phyloP scores from a whole-genome alignment of 64 coral and sea anemone species.

The Montipora sp. region DNA sequence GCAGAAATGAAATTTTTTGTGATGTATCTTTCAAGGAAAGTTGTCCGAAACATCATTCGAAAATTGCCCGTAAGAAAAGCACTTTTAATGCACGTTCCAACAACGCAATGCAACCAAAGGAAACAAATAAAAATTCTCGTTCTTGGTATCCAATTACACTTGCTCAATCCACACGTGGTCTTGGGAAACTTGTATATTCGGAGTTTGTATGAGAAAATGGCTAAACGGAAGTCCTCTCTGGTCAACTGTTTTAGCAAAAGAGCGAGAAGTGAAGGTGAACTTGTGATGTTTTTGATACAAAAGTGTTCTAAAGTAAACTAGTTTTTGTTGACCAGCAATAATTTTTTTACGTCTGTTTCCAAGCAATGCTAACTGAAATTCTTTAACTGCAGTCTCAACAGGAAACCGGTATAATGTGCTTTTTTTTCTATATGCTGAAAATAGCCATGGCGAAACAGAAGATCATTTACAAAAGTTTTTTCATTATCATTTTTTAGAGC shows the following conservation, averaged over 20 bases:
- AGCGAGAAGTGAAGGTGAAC: not conserved
- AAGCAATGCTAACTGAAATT: constrained; percentile 2
- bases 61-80: no score
- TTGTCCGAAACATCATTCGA: no score
- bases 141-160: not conserved
- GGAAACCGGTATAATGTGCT: constrained; percentile 7
- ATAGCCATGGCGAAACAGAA: not conserved
- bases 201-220: constrained; percentile 1
- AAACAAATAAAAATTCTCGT: not conserved
- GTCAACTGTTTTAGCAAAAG: not conserved
- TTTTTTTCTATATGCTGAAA: not conserved
- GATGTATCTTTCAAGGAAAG: no score
- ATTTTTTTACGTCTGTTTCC: not conserved
- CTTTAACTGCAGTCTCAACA: constrained; percentile 29
- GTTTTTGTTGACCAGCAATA: not conserved
- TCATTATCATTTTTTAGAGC: constrained; percentile 10
- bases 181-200: not conserved
- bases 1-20: no score
- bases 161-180: not conserved
- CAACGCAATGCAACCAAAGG: not conserved
- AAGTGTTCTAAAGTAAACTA: not conserved
- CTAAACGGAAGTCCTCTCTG: constrained; percentile 4
- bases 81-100: not conserved
- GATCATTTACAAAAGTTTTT: not conserved
- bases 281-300: not conserved